Evolutionary conservation across 2,113 vertebrate genomes (phyloP).

Genomic region (Sylvilagus bachmani): DNA sequence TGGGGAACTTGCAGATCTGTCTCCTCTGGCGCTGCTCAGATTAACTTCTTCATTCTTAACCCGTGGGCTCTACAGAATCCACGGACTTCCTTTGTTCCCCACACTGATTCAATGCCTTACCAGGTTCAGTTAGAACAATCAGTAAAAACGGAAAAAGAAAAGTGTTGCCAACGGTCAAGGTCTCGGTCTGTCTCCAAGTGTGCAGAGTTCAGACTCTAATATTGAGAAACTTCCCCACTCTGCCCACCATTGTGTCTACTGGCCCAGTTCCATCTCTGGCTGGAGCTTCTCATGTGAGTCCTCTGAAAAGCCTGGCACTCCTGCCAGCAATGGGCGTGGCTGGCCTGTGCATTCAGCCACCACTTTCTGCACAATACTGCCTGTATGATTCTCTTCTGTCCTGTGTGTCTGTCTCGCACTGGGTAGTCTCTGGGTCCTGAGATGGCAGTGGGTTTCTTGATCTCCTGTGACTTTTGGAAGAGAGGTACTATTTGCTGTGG

Average conservation of each 20-base stretch:
- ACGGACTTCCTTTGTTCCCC: conserved; percentile 28
- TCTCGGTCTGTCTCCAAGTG: conserved; percentile 23
- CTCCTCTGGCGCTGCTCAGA: not conserved
- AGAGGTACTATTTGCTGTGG: not conserved
- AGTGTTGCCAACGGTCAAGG: not conserved
- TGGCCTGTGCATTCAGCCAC: conserved; percentile 6
- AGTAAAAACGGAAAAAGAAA: not conserved
- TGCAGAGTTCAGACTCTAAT: conserved; percentile 51
- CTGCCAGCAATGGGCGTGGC: not conserved
- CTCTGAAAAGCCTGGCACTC: conserved; percentile 55
- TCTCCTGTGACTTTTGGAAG: conserved; percentile 19
- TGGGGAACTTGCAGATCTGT: not conserved
- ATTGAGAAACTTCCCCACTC: not conserved
- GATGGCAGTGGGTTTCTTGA: not conserved
- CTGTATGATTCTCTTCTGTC: not conserved
- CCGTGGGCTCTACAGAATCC: not conserved
- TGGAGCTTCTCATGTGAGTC: conserved; percentile 57
- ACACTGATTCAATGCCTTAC: not conserved
- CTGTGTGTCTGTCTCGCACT: conserved; percentile 39
- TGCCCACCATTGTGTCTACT: conserved; percentile 44
- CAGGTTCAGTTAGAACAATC: conserved; percentile 19
- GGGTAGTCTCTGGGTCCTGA: not conserved
- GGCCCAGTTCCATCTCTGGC: conserved; percentile 53
- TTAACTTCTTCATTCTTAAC: conserved; percentile 22
- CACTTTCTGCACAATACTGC: conserved; percentile 42